Conservation (phyloP, 2,797 vertebrate genomes). For the Fratercula arctica region DNA sequence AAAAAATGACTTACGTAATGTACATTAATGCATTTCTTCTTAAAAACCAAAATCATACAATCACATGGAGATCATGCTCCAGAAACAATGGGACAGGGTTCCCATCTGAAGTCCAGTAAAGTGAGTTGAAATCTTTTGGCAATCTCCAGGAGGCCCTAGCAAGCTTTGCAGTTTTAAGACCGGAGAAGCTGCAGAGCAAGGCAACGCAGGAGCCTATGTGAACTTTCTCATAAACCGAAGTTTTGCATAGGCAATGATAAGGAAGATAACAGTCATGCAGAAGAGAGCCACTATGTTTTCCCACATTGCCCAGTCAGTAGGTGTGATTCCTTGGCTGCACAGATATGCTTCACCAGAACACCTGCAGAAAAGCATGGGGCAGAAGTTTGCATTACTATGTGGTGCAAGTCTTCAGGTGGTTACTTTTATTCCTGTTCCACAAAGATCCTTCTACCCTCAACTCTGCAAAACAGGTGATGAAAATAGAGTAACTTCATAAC, state of each 20-base stretch:
- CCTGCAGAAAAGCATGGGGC: not conserved
- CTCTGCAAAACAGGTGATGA: not conserved
- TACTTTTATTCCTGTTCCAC: not conserved
- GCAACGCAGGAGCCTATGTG: conserved; percentile 32
- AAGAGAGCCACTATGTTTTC: conserved; percentile 69
- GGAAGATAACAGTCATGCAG: conserved; percentile 71
- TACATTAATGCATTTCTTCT: not conserved
- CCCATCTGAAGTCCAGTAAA: not conserved
- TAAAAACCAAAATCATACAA: not conserved
- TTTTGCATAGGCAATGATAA: conserved; percentile 67
- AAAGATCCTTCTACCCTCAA: not conserved
- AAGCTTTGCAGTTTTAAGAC: not conserved
- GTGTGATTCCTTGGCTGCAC: conserved; percentile 60
- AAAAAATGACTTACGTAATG: not conserved
- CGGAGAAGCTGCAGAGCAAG: not conserved
- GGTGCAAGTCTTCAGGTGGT: not conserved
- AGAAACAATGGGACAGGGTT: not conserved
- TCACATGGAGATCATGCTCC: not conserved
- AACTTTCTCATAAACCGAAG: conserved; percentile 72
- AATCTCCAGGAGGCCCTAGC: not conserved
- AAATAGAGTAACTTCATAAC: not conserved
- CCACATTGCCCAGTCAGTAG: conserved; percentile 70
- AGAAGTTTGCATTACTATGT: not conserved
- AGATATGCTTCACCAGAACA: conserved; percentile 70
- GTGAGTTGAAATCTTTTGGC: not conserved